Evolutionary conservation across 2,888 invertebrate species (phyloP), one percentile per base, ranked within the genome.

Genomic region (Melipona bicolor): DNA sequence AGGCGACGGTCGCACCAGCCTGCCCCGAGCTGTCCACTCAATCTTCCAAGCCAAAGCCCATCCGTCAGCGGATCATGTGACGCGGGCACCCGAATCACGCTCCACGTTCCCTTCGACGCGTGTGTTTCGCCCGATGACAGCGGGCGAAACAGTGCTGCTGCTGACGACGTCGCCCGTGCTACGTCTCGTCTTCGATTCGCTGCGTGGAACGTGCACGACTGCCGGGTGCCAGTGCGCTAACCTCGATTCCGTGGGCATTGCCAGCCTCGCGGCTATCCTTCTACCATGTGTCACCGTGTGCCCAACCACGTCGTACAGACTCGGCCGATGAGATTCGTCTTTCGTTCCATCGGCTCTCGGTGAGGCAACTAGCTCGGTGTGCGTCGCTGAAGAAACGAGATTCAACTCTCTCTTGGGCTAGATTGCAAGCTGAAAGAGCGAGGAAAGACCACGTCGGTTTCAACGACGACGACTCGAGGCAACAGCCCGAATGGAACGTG

Each of bases 51-150:
- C 24, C 19, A 36, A 6, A 77, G 64, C 5, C 4, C 62, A 65
- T 21, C 49, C n/a, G 65, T 77, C 77, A 80, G 74, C 62, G 68
- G 68, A 69, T 84, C 78, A 87, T 79, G 87, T 86, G 84, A 81
- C 87, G 64, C 67, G 72, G 49, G 43, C 43, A 65, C 49, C 36
- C 13, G 75, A 62, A 68, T 43, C 83, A 74, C 88, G 79, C 73
- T 59, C 19, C 17, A 49, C 70, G 69, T 61, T 56, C 76, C 4
- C 70, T 62, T 52, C 19, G 36, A n/a, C 70, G 27, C 36, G 27
- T 59, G 62, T 75, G 43, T 43, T 43, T 43, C 36, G 84, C 59
- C 49, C 71, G 78, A 75, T 68, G 69, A 64, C 76, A 73, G 19
- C 64, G 69, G 72, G 4, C 43, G 52, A 56, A 56, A 82, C 83